A percentile compares a stretch with the other conserved stretches of the same genome.
These are phyloP conservation scores for Poeciliopsis turrubarensis DNA, from an alignment of 2,113 vertebrate species.

Conservation along the genomic window DNA sequence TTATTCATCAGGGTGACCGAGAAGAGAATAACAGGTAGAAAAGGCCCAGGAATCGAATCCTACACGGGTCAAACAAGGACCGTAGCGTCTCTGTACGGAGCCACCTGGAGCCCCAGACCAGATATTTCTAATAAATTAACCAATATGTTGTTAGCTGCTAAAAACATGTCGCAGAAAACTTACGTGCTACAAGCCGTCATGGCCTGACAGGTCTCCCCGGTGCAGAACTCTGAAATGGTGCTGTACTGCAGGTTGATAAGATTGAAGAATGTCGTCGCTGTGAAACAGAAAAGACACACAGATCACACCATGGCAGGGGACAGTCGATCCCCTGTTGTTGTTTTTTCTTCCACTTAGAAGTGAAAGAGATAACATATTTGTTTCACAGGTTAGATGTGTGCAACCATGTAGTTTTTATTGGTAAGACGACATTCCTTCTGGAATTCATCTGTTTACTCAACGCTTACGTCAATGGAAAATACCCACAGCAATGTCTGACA, in stretches of 20 bases:
- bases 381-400: neutral
- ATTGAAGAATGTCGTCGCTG: slow-evolving; percentile 99
- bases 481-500: neutral
- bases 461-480: neutral
- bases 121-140: slow-evolving; percentile 50
- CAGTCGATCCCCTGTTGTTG: too few species aligned
- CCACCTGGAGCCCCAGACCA: neutral
- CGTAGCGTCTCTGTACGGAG: too few species aligned
- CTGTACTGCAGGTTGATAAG: slow-evolving; percentile 99
- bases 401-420: neutral
- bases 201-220: slow-evolving; percentile 95
- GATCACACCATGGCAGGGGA: neutral
- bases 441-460: neutral
- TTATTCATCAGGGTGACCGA: too few species aligned
- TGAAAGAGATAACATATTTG: neutral
- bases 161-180: slow-evolving; percentile 70
- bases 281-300: slow-evolving; percentile 30
- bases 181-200: slow-evolving; percentile 98
- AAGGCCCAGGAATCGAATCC: too few species aligned
- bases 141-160: slow-evolving; percentile 6
- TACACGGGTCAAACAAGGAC: too few species aligned
- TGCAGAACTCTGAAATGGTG: slow-evolving; percentile 99
- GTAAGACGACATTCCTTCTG: slow-evolving; percentile 7
- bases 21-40: too few species aligned
- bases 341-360: too few species aligned